These are phyloP conservation scores for Cyclopterus lumpus DNA, from an alignment of 2,797 vertebrate species.

Conservation along the genomic window DNA sequence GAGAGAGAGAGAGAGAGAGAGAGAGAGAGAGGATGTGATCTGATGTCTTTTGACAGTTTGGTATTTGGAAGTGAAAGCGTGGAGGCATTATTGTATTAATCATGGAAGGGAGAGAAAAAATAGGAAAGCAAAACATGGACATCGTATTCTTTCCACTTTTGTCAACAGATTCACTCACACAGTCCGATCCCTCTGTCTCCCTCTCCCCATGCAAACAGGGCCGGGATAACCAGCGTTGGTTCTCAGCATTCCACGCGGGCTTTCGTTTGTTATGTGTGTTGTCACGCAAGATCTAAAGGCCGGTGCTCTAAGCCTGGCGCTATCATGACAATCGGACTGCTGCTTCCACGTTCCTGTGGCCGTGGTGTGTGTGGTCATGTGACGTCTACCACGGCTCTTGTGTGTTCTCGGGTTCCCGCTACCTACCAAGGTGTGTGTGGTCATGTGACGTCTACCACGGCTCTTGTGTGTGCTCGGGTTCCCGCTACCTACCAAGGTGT, in stretches of 20 bases:
- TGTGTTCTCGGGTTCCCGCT: neutral
- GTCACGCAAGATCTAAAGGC: constrained; percentile 10
- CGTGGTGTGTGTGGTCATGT: neutral
- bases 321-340: neutral
- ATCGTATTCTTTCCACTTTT: constrained; percentile 47
- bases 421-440: too few species aligned
- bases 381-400: neutral
- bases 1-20: neutral
- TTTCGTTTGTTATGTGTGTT: neutral
- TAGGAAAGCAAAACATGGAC: constrained; percentile 50
- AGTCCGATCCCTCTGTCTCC: neutral
- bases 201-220: constrained; percentile 5
- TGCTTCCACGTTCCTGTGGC: too few species aligned
- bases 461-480: too few species aligned
- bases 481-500: too few species aligned
- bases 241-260: neutral
- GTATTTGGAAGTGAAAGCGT: constrained; percentile 74
- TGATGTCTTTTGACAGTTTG: constrained; percentile 74
- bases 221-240: neutral
- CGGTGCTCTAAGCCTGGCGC: neutral
- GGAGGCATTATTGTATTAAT: constrained; percentile 68
- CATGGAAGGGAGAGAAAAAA: constrained; percentile 57
- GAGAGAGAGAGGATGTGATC: constrained; percentile 46
- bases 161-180: constrained; percentile 46
- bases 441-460: too few species aligned